Conservation (phyloP, 2,113 vertebrate genomes). For the Orthonyx spaldingii region DNA sequence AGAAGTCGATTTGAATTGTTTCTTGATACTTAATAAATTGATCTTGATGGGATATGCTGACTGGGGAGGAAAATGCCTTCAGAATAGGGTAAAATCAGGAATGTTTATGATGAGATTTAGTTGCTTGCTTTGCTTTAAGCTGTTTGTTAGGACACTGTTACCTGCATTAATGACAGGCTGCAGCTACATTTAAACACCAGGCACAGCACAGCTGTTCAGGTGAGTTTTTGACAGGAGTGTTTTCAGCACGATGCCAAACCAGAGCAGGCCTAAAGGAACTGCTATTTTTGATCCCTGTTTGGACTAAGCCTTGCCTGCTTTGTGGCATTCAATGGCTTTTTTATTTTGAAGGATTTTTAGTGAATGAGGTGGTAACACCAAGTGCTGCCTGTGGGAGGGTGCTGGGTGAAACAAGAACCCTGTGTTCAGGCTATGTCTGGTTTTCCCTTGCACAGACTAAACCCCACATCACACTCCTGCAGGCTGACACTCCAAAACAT, state of each 20-base stretch:
- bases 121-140: neutral
- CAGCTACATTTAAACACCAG: neutral
- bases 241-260: neutral
- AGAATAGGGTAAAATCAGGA: neutral
- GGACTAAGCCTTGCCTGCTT: neutral
- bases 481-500: accelerated
- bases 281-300: neutral
- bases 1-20: neutral
- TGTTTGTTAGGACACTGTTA: neutral
- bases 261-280: neutral
- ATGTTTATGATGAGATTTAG: neutral
- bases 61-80: neutral
- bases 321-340: neutral
- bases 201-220: neutral
- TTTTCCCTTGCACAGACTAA: neutral
- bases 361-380: neutral
- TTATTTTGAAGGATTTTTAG: neutral
- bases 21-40: neutral
- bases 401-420: neutral
- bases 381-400: neutral
- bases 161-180: neutral
- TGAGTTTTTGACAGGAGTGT: accelerated
- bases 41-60: neutral
- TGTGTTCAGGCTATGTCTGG: neutral
- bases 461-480: neutral